Percentiles rank a stretch among this genome's conserved stretches.
Evolutionary conservation across 2,888 invertebrate species (phyloP).

Genomic region (Poecilus cupreus): DNA sequence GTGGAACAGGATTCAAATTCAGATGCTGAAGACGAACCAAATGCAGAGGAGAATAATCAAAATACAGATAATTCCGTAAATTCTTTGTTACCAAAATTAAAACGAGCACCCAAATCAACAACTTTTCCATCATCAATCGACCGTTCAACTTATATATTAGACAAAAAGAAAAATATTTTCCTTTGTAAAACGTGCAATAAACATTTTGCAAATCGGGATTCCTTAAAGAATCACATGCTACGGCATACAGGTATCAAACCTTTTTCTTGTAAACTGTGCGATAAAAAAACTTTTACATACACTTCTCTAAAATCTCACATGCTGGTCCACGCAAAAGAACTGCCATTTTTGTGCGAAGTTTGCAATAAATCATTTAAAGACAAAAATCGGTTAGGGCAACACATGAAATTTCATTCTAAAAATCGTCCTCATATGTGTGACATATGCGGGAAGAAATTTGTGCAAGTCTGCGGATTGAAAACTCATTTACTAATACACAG

Average conservation of each 20-base stretch:
- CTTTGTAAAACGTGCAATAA: slow-evolving; percentile 43
- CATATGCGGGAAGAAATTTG: slow-evolving; percentile 39
- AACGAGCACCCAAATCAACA: slow-evolving; percentile 37
- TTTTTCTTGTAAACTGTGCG: slow-evolving; percentile 43
- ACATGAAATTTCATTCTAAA: slow-evolving; percentile 36
- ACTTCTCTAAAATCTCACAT: slow-evolving; percentile 41
- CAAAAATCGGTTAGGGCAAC: slow-evolving; percentile 21
- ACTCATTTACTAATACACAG: slow-evolving; percentile 37
- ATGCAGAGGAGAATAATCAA: not conserved
- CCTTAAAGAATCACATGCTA: slow-evolving; percentile 47
- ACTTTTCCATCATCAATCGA: slow-evolving; percentile 25
- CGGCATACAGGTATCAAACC: slow-evolving; percentile 45
- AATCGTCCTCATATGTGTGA: slow-evolving; percentile 46
- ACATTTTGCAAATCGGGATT: slow-evolving; percentile 42
- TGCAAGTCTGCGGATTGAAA: slow-evolving; percentile 37
- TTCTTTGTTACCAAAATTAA: slow-evolving; percentile 23
- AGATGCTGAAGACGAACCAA: not conserved
- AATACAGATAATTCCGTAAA: not conserved
- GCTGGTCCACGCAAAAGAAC: slow-evolving; percentile 38
- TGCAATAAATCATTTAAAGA: slow-evolving; percentile 41
- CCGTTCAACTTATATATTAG: slow-evolving; percentile 25
- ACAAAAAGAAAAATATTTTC: slow-evolving; percentile 34
- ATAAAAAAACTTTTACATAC: slow-evolving; percentile 45
- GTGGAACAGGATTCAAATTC: slow-evolving; percentile 11
- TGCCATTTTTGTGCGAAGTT: slow-evolving; percentile 17